Conservation (phyloP, 2,113 vertebrate genomes). For the Erinaceus europaeus region DNA sequence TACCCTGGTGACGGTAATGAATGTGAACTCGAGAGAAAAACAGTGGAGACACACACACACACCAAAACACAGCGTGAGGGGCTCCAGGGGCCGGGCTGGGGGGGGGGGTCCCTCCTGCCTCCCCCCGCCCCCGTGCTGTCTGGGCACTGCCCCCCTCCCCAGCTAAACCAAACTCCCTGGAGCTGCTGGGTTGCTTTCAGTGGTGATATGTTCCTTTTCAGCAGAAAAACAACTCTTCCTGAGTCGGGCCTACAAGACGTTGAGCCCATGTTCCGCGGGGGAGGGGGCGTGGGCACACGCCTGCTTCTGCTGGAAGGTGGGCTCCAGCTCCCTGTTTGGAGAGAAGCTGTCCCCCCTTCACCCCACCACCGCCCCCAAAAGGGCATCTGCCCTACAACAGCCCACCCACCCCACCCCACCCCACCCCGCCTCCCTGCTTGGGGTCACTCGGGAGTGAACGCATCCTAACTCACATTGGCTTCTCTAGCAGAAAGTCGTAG, state of each 20-base stretch:
- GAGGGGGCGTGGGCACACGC: accelerated
- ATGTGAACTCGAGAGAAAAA: no score
- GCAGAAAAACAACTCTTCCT: neutral
- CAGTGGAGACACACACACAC: no score
- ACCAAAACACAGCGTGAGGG: neutral
- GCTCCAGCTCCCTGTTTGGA: no score
- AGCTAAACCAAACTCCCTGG: neutral
- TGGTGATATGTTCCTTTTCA: neutral
- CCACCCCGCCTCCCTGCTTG: no score
- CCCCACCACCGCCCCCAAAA: no score
- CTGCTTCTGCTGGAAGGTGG: neutral
- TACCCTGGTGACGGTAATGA: neutral
- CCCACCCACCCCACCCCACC: no score
- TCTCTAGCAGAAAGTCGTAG: neutral
- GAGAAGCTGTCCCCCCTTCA: no score
- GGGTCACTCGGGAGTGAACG: neutral
- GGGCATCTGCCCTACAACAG: no score
- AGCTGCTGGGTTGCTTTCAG: neutral
- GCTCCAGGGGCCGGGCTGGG: neutral
- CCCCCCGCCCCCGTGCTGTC: no score
- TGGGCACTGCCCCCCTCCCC: neutral
- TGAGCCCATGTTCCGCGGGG: no score
- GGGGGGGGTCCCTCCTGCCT: no score
- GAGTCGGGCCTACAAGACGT: no score
- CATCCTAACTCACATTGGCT: neutral